Conservation (phyloP, 2,113 vertebrate genomes). For the Micronycteris hirsuta region DNA sequence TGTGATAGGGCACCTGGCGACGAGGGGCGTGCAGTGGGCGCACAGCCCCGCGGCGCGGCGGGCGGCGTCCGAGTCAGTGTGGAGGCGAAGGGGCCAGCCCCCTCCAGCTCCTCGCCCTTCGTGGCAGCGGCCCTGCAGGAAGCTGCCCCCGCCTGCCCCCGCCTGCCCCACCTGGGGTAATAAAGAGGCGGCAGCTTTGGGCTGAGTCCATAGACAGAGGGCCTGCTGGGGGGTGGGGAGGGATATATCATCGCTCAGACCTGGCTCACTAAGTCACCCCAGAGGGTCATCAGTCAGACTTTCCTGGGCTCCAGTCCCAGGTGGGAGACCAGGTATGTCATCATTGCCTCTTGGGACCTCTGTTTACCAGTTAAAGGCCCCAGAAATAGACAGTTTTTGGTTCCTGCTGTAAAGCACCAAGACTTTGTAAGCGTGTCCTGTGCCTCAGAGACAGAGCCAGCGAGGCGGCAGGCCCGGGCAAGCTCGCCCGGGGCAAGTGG, state of each 20-base stretch:
- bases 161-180: not conserved
- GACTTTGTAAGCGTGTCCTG: not conserved
- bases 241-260: too few relatives aligned
- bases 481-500: not conserved
- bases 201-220: not conserved
- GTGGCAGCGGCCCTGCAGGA: not conserved
- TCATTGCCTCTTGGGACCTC: not conserved
- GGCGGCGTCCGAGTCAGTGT: accelerated
- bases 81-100: not conserved
- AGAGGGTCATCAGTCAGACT: not conserved
- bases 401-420: not conserved
- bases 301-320: not conserved
- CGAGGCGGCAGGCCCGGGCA: not conserved
- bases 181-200: not conserved
- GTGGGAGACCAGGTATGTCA: not conserved
- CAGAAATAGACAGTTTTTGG: not conserved
- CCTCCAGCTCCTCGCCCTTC: not conserved
- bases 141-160: not conserved
- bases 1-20: not conserved
- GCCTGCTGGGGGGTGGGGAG: accelerated
- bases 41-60: accelerated
- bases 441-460: not conserved
- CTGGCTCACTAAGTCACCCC: not conserved
- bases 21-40: not conserved
- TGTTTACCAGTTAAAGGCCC: not conserved